Percentiles rank a stretch among this genome's conserved stretches.
Conservation (phyloP, 1,140 invertebrate genomes). For the Acromyrmex echinatior region DNA sequence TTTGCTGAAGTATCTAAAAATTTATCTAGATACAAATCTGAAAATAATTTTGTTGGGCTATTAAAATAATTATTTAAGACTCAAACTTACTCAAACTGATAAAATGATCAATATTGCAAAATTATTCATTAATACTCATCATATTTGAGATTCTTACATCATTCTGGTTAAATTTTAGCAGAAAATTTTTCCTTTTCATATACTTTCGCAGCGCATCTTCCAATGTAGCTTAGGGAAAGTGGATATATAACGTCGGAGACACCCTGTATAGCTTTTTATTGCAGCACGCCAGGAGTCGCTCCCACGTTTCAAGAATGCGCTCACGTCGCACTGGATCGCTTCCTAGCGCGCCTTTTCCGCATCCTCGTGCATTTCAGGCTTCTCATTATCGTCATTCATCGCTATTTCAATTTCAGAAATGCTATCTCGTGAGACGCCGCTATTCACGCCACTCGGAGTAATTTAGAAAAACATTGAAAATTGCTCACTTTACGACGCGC, state of each 20-base stretch:
- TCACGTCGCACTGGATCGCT: conserved; percentile 37
- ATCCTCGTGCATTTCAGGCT: conserved; percentile 26
- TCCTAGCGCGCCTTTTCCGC: conserved; percentile 55
- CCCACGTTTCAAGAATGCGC: conserved; percentile 56
- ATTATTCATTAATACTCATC: no score
- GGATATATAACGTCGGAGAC: neutral
- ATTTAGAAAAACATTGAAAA: neutral
- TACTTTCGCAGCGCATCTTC: no score
- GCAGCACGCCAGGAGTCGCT: conserved; percentile 12
- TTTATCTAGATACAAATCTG: no score
- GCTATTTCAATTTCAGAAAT: conserved; percentile 14
- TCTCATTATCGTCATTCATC: neutral
- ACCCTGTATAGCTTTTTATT: conserved; percentile 47
- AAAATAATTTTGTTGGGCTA: no score
- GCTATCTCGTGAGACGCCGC: neutral
- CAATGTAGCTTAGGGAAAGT: neutral
- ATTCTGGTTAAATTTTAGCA: no score
- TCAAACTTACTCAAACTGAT: no score
- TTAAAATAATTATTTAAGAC: no score
- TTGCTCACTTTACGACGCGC: neutral
- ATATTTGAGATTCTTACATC: no score
- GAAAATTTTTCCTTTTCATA: no score
- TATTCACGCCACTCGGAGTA: neutral
- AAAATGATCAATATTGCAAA: no score
- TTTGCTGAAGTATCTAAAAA: no score